Base-by-base conservation (phyloP, 37 sponge, comb jelly and placozoan genomes). In the Chondrosia reniformis region DNA sequence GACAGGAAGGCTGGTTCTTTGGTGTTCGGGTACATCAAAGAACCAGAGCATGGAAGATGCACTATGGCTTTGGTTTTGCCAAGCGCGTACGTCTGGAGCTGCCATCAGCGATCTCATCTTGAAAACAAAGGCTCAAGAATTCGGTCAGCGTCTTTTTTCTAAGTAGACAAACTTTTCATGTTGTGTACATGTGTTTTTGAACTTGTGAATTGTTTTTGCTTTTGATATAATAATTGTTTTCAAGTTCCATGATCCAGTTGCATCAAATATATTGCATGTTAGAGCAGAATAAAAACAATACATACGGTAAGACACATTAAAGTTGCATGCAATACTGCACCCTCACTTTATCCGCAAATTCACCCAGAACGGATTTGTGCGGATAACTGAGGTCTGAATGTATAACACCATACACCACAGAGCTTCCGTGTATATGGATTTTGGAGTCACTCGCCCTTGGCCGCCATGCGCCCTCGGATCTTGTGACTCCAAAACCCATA, bases 41-140 rank as follows among this genome's bases (percentile, higher is more conserved):
- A n/a, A n/a, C n/a, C n/a, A n/a, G n/a, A 28, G 30, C 8, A 40
- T 66, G 38, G 67, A 66, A 66, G 67, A 66, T 32, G 67, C 39
- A 12, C 67, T 66, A 7, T 66, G 67, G 67, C 36, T 66, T 31
- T 66, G 67, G 67, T 66, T 66, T 66, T 31, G 67, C 38, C 36
- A 66, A 36, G 39, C 39, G 36, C 67, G 67, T 32, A 5, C 38
- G 6, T 34, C 36, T 5, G 39, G 39, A 36, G 36, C 39, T 5
- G 67, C 67, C 38, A 36, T 66, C 67, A 36, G 38, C 36, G 67
- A 66, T 17, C 36, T 36, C 4, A 66, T 66, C 38, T 31, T 66
- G 67, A 66, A 66, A 66, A 66, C 67, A 31, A 66, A 66, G 67
- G 67, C 67, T 66, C 67, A 66, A 66, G 67, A 66, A 32, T 66